These are phyloP conservation scores for Cottus gobio DNA, from an alignment of 2,113 vertebrate genomes.

Conservation along the genomic window DNA sequence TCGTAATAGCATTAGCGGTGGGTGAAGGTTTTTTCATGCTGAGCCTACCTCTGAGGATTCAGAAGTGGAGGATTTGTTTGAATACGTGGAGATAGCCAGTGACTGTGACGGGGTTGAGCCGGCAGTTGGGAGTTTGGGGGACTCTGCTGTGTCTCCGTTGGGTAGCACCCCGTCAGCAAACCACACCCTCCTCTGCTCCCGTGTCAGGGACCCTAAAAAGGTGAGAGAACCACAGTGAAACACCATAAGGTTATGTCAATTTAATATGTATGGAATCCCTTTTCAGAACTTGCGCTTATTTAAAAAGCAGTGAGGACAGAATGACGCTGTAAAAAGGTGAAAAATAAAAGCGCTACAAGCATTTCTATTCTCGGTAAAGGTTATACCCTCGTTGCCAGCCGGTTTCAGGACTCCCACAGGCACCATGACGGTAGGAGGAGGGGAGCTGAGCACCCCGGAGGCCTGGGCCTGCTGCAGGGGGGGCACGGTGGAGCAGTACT, in stretches of 20 bases:
- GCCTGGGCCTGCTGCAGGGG: conserved; percentile 98
- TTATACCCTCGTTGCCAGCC: conserved; percentile 90
- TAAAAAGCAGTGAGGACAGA: neutral
- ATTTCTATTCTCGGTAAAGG: conserved; percentile 33
- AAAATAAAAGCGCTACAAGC: neutral
- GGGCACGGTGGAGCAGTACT: conserved; percentile 99
- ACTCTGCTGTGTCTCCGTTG: conserved; percentile 93
- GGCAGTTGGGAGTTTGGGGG: conserved; percentile 87
- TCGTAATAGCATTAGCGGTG: conserved; percentile 35
- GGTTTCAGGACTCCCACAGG: conserved; percentile 97
- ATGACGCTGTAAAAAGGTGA: conserved; percentile 1
- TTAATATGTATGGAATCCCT: neutral
- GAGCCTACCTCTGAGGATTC: conserved; percentile 87
- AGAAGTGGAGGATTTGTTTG: conserved; percentile 85
- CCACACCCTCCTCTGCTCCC: conserved; percentile 97
- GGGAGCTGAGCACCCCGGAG: conserved; percentile 94
- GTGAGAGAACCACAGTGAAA: neutral
- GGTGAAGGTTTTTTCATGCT: conserved; percentile 1
- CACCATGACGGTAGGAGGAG: conserved; percentile 98
- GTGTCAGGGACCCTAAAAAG: conserved; percentile 79
- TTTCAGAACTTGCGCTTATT: neutral
- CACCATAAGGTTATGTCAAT: too few species aligned
- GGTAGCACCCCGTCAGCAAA: conserved; percentile 96
- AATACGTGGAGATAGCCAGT: conserved; percentile 77
- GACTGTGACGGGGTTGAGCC: conserved; percentile 85